Conservation (phyloP, 2,888 invertebrate species). For the Agrypnus murinus region DNA sequence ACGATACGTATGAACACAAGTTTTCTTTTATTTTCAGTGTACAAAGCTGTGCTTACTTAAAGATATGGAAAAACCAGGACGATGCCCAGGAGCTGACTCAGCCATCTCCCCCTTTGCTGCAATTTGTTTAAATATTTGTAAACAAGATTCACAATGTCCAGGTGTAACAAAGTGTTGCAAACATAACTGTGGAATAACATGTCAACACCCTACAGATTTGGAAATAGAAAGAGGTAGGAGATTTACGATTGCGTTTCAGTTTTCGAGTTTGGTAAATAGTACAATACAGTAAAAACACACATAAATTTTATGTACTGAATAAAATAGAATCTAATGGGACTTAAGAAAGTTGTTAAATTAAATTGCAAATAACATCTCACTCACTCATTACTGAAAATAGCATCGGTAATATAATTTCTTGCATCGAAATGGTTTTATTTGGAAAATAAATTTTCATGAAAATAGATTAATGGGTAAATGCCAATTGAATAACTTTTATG, state of each 20-base stretch:
- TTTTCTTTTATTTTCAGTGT: constrained; percentile 72
- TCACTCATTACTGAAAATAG: too few relatives aligned
- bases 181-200: constrained; percentile 80
- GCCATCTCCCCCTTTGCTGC: constrained; percentile 74
- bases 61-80: constrained; percentile 72
- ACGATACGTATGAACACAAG: too few relatives aligned
- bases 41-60: constrained; percentile 74
- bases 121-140: constrained; percentile 77
- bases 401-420: too few relatives aligned
- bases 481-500: too few relatives aligned
- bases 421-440: too few relatives aligned
- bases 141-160: constrained; percentile 80
- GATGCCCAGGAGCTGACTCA: constrained; percentile 67
- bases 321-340: too few relatives aligned
- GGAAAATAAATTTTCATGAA: too few relatives aligned
- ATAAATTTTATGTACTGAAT: constrained; percentile 5
- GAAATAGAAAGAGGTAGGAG: constrained; percentile 75
- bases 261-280: neutral
- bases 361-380: too few relatives aligned
- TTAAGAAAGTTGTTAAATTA: too few relatives aligned
- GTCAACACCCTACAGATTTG: constrained; percentile 78
- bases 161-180: constrained; percentile 82
- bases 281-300: neutral
- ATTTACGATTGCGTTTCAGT: neutral
- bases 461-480: too few relatives aligned